phyloP scores from a whole-genome alignment of 2,888 invertebrate genomes.

The Epirrhoe tristata region DNA sequence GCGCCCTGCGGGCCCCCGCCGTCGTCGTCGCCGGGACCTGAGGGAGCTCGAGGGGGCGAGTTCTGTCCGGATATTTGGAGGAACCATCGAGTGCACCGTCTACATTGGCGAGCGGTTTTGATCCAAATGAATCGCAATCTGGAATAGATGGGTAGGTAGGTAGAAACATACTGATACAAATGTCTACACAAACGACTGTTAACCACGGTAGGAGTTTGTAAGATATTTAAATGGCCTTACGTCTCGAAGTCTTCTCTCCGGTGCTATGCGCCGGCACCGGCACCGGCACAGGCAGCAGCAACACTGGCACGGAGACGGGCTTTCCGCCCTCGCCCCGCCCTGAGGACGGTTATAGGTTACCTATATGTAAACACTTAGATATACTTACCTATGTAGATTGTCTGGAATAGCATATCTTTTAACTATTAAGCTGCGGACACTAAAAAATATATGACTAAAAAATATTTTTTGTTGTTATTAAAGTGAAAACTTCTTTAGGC shows the following conservation, averaged over 20 bases:
- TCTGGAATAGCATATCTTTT: too few species aligned
- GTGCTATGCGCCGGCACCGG: slow-evolving; percentile 45
- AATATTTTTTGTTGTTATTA: too few species aligned
- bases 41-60: background rate
- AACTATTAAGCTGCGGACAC: too few species aligned
- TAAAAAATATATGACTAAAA: too few species aligned
- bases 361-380: too few species aligned
- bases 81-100: background rate
- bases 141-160: background rate
- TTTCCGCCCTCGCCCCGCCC: slow-evolving; percentile 35
- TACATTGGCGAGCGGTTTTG: background rate
- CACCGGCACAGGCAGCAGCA: slow-evolving; percentile 61
- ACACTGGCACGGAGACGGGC: slow-evolving; percentile 50
- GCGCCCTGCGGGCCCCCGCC: background rate
- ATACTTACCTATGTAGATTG: too few species aligned
- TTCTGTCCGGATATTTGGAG: background rate
- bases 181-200: background rate
- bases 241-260: background rate
- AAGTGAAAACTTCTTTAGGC: too few species aligned
- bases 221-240: background rate
- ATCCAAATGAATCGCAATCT: background rate
- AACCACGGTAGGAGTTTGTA: background rate
- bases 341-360: slow-evolving; percentile 17
- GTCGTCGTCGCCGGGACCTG: background rate
- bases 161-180: too few species aligned